Base-by-base conservation (phyloP, 1,140 invertebrate genomes). In the Tetranychus cinnabarinus region DNA sequence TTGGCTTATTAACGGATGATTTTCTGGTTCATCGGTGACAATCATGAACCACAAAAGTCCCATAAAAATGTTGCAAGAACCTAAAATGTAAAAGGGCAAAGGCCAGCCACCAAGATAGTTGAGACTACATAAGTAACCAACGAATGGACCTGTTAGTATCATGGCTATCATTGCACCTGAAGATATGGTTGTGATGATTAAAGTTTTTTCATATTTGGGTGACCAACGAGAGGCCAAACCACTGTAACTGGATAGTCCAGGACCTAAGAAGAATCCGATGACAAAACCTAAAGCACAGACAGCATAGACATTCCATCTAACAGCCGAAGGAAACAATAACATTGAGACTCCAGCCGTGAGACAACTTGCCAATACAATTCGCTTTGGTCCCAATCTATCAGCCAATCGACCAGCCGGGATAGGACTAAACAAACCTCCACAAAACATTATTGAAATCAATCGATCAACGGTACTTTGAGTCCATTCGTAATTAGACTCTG, bases 41-140 rank as follows among this genome's bases (percentile, higher is more conserved):
- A 92, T 73, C 1, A 83, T 70, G 71, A 88, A 83, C 89, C 89
- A 95, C 1, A 81, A 68, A 3, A 84, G 66, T 34, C 84, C 84
- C 88, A 88, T 93, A 45, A 85, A 63, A 39, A 88, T 67, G 3
- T 84, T 84, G 57, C 86, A 74, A 39, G 59, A 12, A 34, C 61
- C 65, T 23, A 63, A 52, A 15, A 66, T 3, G 37, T 65, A 66
- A 64, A 66, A 66, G 10, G 58, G 45, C 7, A 61, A 47, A 1
- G 63, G 54, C 65, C 65, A 66, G 2, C 60, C 60, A 46, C 65
- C 65, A 33, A 65, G 15, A 23, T 62, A 62, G 56, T 58, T 35
- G n/a, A 34, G 36, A 23, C 54, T 31, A 1, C 65, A 65, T n/a
- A 66, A 39, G 59, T 68, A 65, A 5, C 69, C 70, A 3, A 67